These are phyloP conservation scores for Tachypleus tridentatus DNA, from an alignment of 1,140 invertebrate genomes.

Conservation along the genomic window DNA sequence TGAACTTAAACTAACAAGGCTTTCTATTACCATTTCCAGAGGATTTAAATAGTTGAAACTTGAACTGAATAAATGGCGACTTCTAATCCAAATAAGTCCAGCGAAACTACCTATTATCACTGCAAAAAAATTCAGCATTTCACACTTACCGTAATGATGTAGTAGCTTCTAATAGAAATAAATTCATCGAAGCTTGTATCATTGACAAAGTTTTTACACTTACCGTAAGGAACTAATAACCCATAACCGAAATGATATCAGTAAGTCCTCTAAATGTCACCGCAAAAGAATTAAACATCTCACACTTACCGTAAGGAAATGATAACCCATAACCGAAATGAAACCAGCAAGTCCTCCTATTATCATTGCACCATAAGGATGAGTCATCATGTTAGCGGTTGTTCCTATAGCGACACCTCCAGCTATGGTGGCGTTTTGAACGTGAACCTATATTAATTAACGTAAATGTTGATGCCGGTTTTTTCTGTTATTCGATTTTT, in stretches of 20 bases:
- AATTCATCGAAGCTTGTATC: too few relatives aligned
- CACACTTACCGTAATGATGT: slow-evolving; percentile 17
- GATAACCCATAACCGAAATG: slow-evolving; percentile 74
- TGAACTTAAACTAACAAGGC: slow-evolving; percentile 63
- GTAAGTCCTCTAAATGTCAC: slow-evolving; percentile 66
- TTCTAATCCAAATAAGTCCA: too few relatives aligned
- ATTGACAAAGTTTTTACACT: too few relatives aligned
- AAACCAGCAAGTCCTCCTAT: slow-evolving; percentile 66
- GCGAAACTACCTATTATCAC: slow-evolving; percentile 36
- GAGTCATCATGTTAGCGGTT: slow-evolving; percentile 62
- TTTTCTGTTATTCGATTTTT: too few relatives aligned
- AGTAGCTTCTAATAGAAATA: too few relatives aligned
- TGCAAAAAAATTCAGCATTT: slow-evolving; percentile 35
- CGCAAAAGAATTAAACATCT: slow-evolving; percentile 36
- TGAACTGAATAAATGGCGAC: too few relatives aligned
- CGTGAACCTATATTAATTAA: slow-evolving; percentile 44
- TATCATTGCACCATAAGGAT: slow-evolving; percentile 68
- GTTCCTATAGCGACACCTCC: slow-evolving; percentile 53
- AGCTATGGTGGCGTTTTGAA: slow-evolving; percentile 81
- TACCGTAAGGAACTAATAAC: slow-evolving; percentile 74
- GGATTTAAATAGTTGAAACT: too few relatives aligned
- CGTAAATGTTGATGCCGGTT: too few relatives aligned
- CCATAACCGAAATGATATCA: slow-evolving; percentile 66
- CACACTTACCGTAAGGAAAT: slow-evolving; percentile 57
- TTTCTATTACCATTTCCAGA: slow-evolving; percentile 45